Percentiles rank a stretch among this genome's conserved stretches.
Conservation (phyloP, 2,113 vertebrate genomes). For the Hypomesus transpacificus region DNA sequence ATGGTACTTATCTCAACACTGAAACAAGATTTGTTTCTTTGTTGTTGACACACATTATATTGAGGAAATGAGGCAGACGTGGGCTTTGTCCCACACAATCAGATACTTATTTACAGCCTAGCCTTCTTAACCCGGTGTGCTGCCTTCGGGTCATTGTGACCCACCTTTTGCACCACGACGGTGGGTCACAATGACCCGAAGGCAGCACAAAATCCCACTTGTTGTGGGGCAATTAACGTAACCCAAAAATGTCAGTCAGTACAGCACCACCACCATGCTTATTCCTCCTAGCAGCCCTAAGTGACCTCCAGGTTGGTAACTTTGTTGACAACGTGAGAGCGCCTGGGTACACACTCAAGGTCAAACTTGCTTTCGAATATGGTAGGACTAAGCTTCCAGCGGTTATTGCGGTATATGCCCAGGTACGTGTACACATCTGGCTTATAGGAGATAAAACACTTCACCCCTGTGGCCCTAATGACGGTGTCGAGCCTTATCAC, state of each 20-base stretch:
- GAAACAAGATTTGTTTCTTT: background rate
- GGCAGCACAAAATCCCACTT: too few relatives aligned
- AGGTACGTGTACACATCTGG: slow-evolving; percentile 86
- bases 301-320: slow-evolving; percentile 80
- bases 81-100: too few relatives aligned
- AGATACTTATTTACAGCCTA: too few relatives aligned
- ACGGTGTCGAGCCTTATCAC: slow-evolving; percentile 74
- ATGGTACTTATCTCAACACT: too few relatives aligned
- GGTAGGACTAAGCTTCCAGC: slow-evolving; percentile 87
- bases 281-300: slow-evolving; percentile 39
- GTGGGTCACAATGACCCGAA: too few relatives aligned
- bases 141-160: too few relatives aligned
- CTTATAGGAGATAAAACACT: slow-evolving; percentile 83
- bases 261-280: background rate
- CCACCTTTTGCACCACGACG: too few relatives aligned
- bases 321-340: slow-evolving; percentile 81
- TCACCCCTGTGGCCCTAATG: slow-evolving; percentile 81
- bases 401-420: slow-evolving; percentile 87
- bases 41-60: too few relatives aligned
- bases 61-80: too few relatives aligned
- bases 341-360: slow-evolving; percentile 79
- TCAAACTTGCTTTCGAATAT: slow-evolving; percentile 89
- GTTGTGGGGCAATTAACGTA: too few relatives aligned
- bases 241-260: too few relatives aligned
- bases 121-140: too few relatives aligned